Evolutionary conservation across 2,888 invertebrate genomes (phyloP), one percentile per base, ranked within the genome.

Genomic region (Pediacus dermestoides): DNA sequence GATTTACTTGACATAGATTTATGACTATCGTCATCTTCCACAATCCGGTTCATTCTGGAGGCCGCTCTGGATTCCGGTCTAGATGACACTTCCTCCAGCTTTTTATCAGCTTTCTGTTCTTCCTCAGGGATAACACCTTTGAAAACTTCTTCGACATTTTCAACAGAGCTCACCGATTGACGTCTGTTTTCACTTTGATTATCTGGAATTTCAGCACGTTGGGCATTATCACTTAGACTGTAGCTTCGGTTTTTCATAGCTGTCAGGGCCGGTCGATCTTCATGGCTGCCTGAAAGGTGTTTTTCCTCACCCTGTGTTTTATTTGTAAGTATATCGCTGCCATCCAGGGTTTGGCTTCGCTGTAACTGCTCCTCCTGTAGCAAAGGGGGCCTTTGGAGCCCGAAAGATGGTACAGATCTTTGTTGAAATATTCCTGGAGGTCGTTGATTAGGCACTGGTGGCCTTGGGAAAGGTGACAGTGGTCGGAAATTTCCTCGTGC

Each of bases 181-280:
- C 22, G 22, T 22, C 22, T 22, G 10, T 22, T 10, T 2, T 22
- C 22, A 22, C 10, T 31, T 64, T 52, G 58, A n/a, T n/a, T n/a
- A n/a, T n/a, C n/a, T n/a, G n/a, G n/a, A n/a, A n/a, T n/a, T n/a
- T n/a, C n/a, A 7, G 14, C 8, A 4, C 13, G 7, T 13, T 8
- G 3, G 4, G 11, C 10, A 11, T 28, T 13, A 9, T n/a, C 12
- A 3, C 4, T 11, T 14, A 28, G 14, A 28, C 75, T 77, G 45
- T 65, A 75, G 53, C 75, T 76, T 58, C 76, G 70, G 16, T 71
- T 72, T 63, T 76, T 75, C n/a, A n/a, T n/a, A n/a, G n/a, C n/a
- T n/a, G n/a, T n/a, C n/a, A n/a, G n/a, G n/a, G n/a, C n/a, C n/a
- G n/a, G n/a, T n/a, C n/a, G n/a, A n/a, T n/a, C n/a, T n/a, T n/a